Conservation (phyloP, 2,797 vertebrate genomes). For the Selene dorsalis region DNA sequence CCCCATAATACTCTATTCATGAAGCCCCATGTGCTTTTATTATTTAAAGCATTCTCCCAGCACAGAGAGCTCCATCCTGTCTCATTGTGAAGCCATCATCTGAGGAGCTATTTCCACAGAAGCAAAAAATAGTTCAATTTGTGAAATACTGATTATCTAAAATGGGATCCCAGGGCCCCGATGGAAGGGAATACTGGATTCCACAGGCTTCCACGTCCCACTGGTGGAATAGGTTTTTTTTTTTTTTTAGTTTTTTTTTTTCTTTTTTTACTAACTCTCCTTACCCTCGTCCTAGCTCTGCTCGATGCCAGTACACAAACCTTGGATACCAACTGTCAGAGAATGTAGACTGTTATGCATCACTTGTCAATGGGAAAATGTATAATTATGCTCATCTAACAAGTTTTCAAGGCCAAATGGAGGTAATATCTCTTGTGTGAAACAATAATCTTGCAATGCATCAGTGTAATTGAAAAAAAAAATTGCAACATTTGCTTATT, state of each 20-base stretch:
- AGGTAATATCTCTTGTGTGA: slow-evolving; percentile 61
- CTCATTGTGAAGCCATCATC: slow-evolving; percentile 80
- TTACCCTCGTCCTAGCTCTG: slow-evolving; percentile 36
- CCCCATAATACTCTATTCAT: slow-evolving; percentile 83
- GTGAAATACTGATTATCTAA: slow-evolving; percentile 79
- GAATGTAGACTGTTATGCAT: slow-evolving; percentile 54
- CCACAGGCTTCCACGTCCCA: slow-evolving; percentile 66
- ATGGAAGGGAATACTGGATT: slow-evolving; percentile 70
- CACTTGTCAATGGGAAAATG: slow-evolving; percentile 63
- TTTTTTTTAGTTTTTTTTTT: too few relatives aligned
- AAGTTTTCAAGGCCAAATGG: slow-evolving; percentile 66
- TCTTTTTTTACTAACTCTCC: neutral
- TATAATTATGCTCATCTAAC: slow-evolving; percentile 67
- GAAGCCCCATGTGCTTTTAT: slow-evolving; percentile 81
- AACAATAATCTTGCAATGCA: slow-evolving; percentile 66
- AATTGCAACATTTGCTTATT: slow-evolving; percentile 59
- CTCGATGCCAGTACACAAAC: slow-evolving; percentile 55
- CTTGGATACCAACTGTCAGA: slow-evolving; percentile 53
- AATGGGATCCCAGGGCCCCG: slow-evolving; percentile 72
- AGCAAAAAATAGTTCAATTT: slow-evolving; percentile 79
- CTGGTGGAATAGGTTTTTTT: slow-evolving; percentile 53
- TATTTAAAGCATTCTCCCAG: slow-evolving; percentile 79
- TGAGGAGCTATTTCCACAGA: slow-evolving; percentile 75
- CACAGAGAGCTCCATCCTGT: slow-evolving; percentile 73
- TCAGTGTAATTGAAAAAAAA: slow-evolving; percentile 56